Evolutionary conservation across 1,140 invertebrate genomes (phyloP).

Genomic region (Lepidurus packardi): DNA sequence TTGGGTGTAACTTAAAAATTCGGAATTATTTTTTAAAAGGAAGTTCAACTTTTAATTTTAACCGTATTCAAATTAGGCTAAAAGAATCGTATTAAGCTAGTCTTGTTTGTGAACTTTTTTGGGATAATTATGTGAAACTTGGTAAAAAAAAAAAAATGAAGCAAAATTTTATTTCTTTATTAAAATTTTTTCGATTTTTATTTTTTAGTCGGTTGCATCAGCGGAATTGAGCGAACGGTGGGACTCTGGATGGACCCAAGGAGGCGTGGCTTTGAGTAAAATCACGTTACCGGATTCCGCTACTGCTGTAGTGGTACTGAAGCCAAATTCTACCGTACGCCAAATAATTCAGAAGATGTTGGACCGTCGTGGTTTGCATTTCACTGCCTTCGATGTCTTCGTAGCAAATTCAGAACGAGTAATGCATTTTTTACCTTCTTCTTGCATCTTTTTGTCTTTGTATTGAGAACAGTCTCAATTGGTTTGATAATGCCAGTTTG

Average conservation of each 20-base stretch:
- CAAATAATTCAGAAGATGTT: constrained; percentile 72
- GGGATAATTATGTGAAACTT: no score
- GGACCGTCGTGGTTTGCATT: constrained; percentile 70
- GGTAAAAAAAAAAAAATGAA: not conserved
- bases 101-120: no score
- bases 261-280: constrained; percentile 28
- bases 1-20: no score
- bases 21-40: no score
- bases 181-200: not conserved
- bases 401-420: constrained; percentile 59
- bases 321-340: constrained; percentile 64
- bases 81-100: no score
- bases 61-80: no score
- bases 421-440: no score
- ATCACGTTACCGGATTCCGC: constrained; percentile 74
- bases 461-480: not conserved
- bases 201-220: constrained; percentile 38
- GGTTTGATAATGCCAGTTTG: not conserved
- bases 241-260: constrained; percentile 5
- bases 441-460: no score
- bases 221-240: constrained; percentile 35
- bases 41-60: no score
- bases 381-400: constrained; percentile 70
- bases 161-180: not conserved
- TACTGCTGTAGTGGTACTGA: constrained; percentile 79